Conservation (phyloP, 2,888 invertebrate species). For the Teleogryllus oceanicus region DNA sequence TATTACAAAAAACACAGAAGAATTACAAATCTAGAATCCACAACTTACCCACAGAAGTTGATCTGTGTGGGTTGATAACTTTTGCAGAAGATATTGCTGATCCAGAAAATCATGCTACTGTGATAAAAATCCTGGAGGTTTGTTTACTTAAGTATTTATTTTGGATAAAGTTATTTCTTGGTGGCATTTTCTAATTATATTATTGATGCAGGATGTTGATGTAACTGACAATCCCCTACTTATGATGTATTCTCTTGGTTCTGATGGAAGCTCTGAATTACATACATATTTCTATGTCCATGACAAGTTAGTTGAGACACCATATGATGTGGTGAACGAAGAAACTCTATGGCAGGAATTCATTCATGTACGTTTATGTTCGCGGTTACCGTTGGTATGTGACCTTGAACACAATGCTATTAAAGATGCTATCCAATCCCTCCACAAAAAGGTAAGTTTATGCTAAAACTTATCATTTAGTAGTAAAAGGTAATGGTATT, state of each 20-base stretch:
- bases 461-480: too few species aligned
- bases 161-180: background rate
- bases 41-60: constrained; percentile 71
- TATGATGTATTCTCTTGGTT: constrained; percentile 50
- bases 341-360: constrained; percentile 66
- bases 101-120: constrained; percentile 22
- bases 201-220: constrained; percentile 35
- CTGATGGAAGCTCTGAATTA: constrained; percentile 56
- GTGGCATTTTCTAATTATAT: background rate
- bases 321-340: constrained; percentile 60
- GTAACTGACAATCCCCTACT: constrained; percentile 61
- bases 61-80: constrained; percentile 70
- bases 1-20: constrained; percentile 48
- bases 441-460: constrained; percentile 60
- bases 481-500: too few species aligned
- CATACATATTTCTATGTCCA: constrained; percentile 67
- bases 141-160: background rate
- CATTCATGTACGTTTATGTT: constrained; percentile 64
- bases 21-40: constrained; percentile 43
- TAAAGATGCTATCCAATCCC: constrained; percentile 56
- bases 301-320: constrained; percentile 64
- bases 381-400: constrained; percentile 62
- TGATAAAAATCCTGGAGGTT: background rate
- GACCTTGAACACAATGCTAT: constrained; percentile 53
- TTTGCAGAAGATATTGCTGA: constrained; percentile 53